phyloP scores from a whole-genome alignment of 2,797 vertebrate genomes.

The Ptychobarbus kaznakovi region DNA sequence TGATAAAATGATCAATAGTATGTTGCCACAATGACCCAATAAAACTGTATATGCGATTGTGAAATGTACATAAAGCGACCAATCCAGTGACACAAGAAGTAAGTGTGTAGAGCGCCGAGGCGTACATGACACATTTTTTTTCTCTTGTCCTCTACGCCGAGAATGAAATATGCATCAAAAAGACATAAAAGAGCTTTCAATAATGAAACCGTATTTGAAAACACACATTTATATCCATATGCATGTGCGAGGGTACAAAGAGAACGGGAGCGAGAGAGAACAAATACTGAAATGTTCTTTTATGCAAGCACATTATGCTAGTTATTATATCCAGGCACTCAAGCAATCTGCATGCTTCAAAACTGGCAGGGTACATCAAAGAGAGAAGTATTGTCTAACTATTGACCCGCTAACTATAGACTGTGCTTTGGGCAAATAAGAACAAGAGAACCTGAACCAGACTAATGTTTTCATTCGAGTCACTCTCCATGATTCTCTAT shows the following conservation, averaged over 20 bases:
- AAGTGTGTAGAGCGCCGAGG: neutral
- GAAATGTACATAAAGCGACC: neutral
- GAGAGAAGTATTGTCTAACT: conserved; percentile 18
- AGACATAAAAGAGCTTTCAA: conserved; percentile 41
- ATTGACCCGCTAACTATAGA: conserved; percentile 34
- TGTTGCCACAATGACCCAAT: neutral
- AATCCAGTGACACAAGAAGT: neutral
- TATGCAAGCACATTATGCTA: conserved; percentile 43
- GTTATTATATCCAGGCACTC: conserved; percentile 51
- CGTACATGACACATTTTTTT: conserved; percentile 11
- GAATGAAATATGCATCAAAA: conserved; percentile 29
- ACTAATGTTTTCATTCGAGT: conserved; percentile 27
- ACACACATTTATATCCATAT: conserved; percentile 36
- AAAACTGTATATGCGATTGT: neutral
- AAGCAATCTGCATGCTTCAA: conserved; percentile 46
- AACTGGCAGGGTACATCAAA: conserved; percentile 42
- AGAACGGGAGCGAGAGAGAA: neutral
- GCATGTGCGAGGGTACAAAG: conserved; percentile 15
- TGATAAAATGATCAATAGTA: neutral
- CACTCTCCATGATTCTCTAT: conserved; percentile 33
- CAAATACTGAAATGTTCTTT: conserved; percentile 48
- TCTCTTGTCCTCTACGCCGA: neutral
- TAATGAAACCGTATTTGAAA: conserved; percentile 49
- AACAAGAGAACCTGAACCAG: conserved; percentile 11
- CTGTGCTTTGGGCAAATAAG: conserved; percentile 18